Evolutionary conservation across 1,140 invertebrate species (phyloP), one percentile per base, ranked within the genome.

Genomic region (Drosophila orena): DNA sequence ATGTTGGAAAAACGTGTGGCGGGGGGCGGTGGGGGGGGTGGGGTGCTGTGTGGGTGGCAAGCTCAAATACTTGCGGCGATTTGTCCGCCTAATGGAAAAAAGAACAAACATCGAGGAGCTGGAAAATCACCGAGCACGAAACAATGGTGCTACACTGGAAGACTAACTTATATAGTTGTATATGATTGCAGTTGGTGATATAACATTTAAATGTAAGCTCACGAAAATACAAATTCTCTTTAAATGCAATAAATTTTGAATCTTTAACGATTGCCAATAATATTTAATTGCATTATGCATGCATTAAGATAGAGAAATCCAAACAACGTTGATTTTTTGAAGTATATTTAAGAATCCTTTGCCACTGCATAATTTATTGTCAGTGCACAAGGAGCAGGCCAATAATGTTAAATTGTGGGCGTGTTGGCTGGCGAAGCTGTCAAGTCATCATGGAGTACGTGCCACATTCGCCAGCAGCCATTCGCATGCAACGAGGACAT

Each of bases 401-500:
- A 42, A 38, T 43, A 42, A 17, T 43, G n/a, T 68, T 35, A 35
- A 52, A 43, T 22, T 52, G 64, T 37, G 64, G 60, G 64, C 64
- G 59, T 68, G 59, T 64, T 64, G 44, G 20, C 27, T n/a, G 27
- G 37, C 38, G 35, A 27, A 68, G 64, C 60, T 65, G 60, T 20
- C 64, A 68, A 68, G 64, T 64, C 59, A 64, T 50, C 47, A 38
- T n/a, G 37, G 56, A 40, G 58, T 75, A 84, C 81, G 73, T 85
- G 81, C 77, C 59, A 66, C 75, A 84, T 60, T 62, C 27, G 15
- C 44, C 60, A 38, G 38, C 60, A 66, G 55, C 49, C n/a, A 73
- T 79, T 79, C 66, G 61, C 64, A 64, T 72, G 72, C 49, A 35
- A 15, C 62, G 68, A 50, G 72, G 81, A 74, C 77, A 77, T 86